Percentiles rank a stretch among this genome's conserved stretches.
phyloP scores from a whole-genome alignment of 2,888 invertebrate genomes.

The Sinohyriopsis cumingii region DNA sequence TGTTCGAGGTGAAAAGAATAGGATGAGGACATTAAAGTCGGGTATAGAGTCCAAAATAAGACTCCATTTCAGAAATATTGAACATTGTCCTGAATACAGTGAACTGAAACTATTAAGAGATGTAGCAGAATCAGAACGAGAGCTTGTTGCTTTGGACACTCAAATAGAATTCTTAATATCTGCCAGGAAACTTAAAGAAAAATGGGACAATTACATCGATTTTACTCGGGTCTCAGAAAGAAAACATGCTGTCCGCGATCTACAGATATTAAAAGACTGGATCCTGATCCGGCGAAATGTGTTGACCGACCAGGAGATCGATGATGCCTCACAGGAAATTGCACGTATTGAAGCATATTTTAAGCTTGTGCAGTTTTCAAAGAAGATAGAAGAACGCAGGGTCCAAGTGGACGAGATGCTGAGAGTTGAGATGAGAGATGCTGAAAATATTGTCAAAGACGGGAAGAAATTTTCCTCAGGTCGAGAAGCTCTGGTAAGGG shows the following conservation, averaged over 20 bases:
- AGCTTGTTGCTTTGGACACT: neutral
- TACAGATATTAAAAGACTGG: slow-evolving; percentile 7
- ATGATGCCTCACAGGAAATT: slow-evolving; percentile 31
- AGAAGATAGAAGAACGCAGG: neutral
- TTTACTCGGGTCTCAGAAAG: no score
- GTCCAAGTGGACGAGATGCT: neutral
- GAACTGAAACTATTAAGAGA: neutral
- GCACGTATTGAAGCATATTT: slow-evolving; percentile 13
- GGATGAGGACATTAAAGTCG: neutral
- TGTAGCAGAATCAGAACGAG: neutral
- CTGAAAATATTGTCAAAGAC: neutral
- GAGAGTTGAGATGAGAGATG: neutral
- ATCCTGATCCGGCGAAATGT: slow-evolving; percentile 1
- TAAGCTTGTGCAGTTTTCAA: slow-evolving; percentile 8
- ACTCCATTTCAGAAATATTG: slow-evolving; percentile 14
- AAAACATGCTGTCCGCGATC: neutral
- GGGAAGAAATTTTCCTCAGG: no score
- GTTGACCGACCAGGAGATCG: slow-evolving; percentile 34
- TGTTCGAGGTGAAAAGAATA: slow-evolving; percentile 11
- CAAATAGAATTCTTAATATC: no score
- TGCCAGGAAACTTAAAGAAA: no score
- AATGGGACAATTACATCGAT: no score
- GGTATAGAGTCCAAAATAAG: slow-evolving; percentile 4
- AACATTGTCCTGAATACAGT: neutral
- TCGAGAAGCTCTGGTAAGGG: no score